phyloP scores from a whole-genome alignment of 2,113 vertebrate genomes.

The Dasyornis broadbenti region DNA sequence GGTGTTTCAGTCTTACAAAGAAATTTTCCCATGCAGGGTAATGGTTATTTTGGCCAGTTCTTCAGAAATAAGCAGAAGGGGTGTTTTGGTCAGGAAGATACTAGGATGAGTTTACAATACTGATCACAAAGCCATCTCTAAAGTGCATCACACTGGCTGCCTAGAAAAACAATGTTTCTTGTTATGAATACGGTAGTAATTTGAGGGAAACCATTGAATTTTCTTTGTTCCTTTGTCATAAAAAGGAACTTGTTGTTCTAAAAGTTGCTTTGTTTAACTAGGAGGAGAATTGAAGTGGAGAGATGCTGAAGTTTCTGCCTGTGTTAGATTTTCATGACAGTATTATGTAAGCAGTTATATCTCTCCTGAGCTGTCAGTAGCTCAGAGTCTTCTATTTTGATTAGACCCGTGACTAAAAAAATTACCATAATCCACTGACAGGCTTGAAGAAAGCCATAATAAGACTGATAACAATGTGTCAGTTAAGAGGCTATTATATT shows the following conservation, averaged over 20 bases:
- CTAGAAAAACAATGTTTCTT: neutral
- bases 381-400: conserved; percentile 57
- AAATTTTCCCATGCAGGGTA: neutral
- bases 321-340: conserved; percentile 49
- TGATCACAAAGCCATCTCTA: neutral
- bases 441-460: conserved; percentile 62
- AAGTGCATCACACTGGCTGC: neutral
- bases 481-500: conserved; percentile 56
- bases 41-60: neutral
- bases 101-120: neutral
- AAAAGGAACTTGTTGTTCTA: conserved; percentile 23
- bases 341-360: conserved; percentile 57
- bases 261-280: conserved; percentile 48
- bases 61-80: neutral
- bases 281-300: neutral
- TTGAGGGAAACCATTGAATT: neutral
- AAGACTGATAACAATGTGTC: conserved; percentile 59
- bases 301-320: conserved; percentile 16
- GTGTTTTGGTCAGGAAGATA: neutral
- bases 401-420: conserved; percentile 65
- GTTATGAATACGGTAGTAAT: neutral
- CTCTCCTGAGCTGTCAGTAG: conserved; percentile 62
- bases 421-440: conserved; percentile 71
- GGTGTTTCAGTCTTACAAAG: neutral
- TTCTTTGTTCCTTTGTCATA: neutral